Conservation (phyloP, 2,797 vertebrate species). For the Tenualosa thibaudeaui region DNA sequence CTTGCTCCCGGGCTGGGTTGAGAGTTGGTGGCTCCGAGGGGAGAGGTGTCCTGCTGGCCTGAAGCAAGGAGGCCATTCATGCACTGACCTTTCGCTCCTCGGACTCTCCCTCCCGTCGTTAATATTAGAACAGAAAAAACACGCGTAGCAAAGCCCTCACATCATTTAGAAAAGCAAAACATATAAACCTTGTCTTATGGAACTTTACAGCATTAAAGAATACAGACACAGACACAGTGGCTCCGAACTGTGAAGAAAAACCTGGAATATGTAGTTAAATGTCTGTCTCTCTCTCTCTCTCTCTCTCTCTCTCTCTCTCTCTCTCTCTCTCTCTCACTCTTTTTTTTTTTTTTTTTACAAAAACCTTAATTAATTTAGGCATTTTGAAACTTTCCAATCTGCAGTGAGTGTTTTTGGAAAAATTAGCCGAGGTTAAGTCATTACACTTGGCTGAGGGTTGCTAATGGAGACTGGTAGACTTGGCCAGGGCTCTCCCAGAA, state of each 20-base stretch:
- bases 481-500: conserved; percentile 11
- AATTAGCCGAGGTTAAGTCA: conserved; percentile 24
- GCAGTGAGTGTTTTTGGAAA: conserved; percentile 31
- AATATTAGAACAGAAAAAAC: conserved; percentile 17
- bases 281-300: neutral
- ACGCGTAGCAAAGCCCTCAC: neutral
- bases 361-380: conserved; percentile 12
- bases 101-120: neutral
- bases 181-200: neutral
- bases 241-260: neutral
- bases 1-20: too few relatives aligned
- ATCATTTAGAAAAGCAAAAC: conserved; percentile 8
- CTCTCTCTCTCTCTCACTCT: neutral
- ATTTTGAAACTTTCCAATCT: conserved; percentile 22
- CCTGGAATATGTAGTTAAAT: neutral
- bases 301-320: neutral
- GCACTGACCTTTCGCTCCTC: conserved; percentile 7
- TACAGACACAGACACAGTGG: neutral
- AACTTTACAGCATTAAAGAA: neutral
- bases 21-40: neutral
- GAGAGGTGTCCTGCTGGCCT: neutral
- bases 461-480: neutral
- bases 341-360: neutral
- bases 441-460: neutral
- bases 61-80: conserved; percentile 13